Base-by-base conservation (phyloP, 1,140 invertebrate genomes). In the Brachionus paranguensis region DNA sequence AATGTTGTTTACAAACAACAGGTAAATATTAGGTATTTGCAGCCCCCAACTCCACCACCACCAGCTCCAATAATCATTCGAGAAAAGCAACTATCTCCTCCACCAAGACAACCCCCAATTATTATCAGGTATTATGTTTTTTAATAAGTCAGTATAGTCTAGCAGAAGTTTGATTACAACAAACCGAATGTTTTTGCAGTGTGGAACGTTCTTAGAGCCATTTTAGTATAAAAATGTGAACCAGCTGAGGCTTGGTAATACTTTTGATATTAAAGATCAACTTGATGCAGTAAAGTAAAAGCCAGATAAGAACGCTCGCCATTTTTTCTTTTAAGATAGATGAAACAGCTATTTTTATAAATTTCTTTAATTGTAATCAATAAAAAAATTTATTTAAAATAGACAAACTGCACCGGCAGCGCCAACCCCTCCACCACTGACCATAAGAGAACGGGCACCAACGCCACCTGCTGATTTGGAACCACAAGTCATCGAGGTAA, bases 31-130 rank as follows among this genome's bases (percentile, higher is more conserved):
- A 29, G 83, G 5, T 84, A 84, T 74, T 65, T 84, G 33, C 65
- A 84, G 53, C 83, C 83, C 0, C 83, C 83, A 12, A 84, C 83
- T 37, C 83, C 83, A 11, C 83, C 83, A 47, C 47, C 50, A 8
- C 83, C 83, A 10, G 83, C 83, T 50, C 83, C 83, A 27, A 84
- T 84, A 20, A 84, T 84, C 5, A 84, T 84, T 27, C 24, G 83
- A 53, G 83, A 84, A 27, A 72, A 76, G 41, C 65, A 55, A 74
- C 29, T 43, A 12, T 50, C 55, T 12, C 45, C 45, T 41, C 83
- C 83, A 33, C 65, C 70, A 41, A 55, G 24, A 50, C 65, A 72
- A 76, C 83, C 83, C 37, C 83, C 83, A 29, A 84, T 74, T 53
- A 24, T 72, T 29, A 65, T 68, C 5, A 81, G 50, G 78, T 64